Evolutionary conservation across 2,797 vertebrate genomes (phyloP).

Genomic region (Buphagus erythrorhynchus): DNA sequence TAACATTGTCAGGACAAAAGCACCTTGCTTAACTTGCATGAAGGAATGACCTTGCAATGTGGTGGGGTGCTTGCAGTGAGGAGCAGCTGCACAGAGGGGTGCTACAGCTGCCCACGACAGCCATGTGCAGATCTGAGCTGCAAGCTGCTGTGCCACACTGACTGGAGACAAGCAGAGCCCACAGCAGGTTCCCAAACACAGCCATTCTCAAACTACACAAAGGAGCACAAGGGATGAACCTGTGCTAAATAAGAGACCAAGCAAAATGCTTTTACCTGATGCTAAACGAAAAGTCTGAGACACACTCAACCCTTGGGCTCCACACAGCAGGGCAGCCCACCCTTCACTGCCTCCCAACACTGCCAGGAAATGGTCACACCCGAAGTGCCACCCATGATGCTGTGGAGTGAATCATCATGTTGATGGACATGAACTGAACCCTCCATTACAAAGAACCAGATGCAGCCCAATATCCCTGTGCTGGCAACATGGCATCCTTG

Average conservation of each 20-base stretch:
- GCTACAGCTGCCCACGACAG: background rate
- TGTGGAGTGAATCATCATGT: background rate
- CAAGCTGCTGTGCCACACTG: background rate
- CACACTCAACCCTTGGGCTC: fast-evolving
- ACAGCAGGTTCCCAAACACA: background rate
- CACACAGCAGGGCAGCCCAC: background rate
- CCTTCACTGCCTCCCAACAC: background rate
- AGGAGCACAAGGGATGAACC: background rate
- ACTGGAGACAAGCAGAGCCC: background rate
- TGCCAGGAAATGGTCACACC: background rate
- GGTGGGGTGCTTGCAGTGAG: background rate
- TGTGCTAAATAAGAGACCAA: background rate
- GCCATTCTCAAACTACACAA: background rate
- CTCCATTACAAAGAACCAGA: background rate
- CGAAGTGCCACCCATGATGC: background rate
- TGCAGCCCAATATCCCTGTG: background rate
- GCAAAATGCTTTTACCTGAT: background rate
- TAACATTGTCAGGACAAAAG: background rate
- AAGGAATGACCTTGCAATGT: background rate
- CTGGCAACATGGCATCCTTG: background rate
- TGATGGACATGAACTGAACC: background rate
- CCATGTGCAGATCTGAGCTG: background rate
- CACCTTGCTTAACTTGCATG: background rate
- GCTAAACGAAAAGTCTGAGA: background rate
- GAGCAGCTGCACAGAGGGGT: background rate